Evolutionary conservation across 1,140 invertebrate species (phyloP).

Genomic region (Solenopsis fugax): DNA sequence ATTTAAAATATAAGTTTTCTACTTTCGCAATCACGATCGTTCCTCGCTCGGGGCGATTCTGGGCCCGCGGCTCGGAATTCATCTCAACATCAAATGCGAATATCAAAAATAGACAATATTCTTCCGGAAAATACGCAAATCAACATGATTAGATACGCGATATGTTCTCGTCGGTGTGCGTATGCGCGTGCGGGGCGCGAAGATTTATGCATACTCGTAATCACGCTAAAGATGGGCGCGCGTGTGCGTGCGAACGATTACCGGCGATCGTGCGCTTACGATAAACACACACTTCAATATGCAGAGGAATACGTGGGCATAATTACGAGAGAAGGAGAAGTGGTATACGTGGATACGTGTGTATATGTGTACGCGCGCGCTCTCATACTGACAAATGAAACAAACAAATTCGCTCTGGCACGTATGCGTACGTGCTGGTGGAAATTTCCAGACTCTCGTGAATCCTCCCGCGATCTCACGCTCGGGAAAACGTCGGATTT

Average conservation of each 20-base stretch:
- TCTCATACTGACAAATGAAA: constrained; percentile 5
- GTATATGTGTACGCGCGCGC: not conserved
- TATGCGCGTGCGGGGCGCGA: not conserved
- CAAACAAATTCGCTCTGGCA: constrained; percentile 52
- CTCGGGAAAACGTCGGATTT: constrained; percentile 19
- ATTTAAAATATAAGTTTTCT: not conserved
- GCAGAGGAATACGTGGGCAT: constrained; percentile 13
- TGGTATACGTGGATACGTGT: not conserved
- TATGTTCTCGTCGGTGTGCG: constrained; percentile 6
- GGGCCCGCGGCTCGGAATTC: too few relatives aligned
- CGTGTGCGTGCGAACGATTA: constrained; percentile 42
- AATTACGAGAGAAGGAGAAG: constrained; percentile 54
- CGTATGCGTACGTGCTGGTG: constrained; percentile 54
- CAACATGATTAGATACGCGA: constrained; percentile 26
- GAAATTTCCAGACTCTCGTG: constrained; percentile 62
- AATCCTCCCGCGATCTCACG: constrained; percentile 46
- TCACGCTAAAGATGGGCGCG: not conserved
- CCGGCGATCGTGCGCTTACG: constrained; percentile 41
- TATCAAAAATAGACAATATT: constrained; percentile 21
- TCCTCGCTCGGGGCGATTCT: not conserved
- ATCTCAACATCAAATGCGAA: not conserved
- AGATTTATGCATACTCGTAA: constrained; percentile 43
- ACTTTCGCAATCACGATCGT: not conserved
- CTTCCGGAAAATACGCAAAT: not conserved
- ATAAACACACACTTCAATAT: constrained; percentile 45